phyloP scores from a whole-genome alignment of 2,113 vertebrate species.

The Mastomys natalensis region DNA sequence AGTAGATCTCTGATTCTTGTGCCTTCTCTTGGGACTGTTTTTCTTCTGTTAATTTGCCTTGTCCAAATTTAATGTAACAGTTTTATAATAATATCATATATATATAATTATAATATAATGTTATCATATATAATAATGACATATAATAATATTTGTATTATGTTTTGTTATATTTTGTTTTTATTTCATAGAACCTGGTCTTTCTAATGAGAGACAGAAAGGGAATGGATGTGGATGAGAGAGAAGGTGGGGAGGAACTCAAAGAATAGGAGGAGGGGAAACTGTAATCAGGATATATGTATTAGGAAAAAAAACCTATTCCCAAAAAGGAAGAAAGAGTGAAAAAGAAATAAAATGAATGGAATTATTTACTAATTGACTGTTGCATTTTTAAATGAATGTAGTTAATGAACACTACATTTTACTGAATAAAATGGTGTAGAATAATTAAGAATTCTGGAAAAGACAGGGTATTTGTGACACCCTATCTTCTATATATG shows the following conservation, averaged over 20 bases:
- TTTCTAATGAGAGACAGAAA: background rate
- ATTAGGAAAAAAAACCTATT: too few species aligned
- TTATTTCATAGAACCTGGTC: background rate
- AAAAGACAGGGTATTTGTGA: background rate
- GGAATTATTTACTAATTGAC: background rate
- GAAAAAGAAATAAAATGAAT: background rate
- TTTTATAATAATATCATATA: background rate
- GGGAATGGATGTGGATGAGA: background rate
- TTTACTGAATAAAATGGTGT: background rate
- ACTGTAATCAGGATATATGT: background rate
- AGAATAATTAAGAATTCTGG: background rate
- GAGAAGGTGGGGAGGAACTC: background rate
- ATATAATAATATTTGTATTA: background rate
- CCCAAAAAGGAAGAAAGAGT: background rate
- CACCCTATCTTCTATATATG: background rate
- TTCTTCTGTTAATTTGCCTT: background rate
- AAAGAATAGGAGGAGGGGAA: background rate
- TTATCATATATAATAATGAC: background rate
- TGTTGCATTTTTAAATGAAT: slow-evolving; percentile 23
- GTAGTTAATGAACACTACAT: background rate
- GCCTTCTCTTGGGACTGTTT: background rate
- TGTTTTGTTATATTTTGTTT: background rate
- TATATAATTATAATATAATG: background rate
- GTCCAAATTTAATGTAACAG: background rate
- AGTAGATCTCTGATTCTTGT: background rate